Base-by-base conservation (phyloP, 53 echinoderm and acorn worm species). In the Glandiceps talaboti region DNA sequence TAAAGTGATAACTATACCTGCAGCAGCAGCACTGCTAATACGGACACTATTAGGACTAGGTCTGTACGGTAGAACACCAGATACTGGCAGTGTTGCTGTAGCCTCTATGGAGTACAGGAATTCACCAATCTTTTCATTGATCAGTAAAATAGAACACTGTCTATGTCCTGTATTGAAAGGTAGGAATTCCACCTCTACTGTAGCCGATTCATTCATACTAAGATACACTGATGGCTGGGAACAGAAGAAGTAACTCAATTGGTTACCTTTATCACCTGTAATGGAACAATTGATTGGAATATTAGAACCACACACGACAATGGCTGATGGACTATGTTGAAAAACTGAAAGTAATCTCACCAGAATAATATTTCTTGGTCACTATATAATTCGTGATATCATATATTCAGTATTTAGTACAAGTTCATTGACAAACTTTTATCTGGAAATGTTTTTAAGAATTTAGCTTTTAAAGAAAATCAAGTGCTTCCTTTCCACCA, bases 21-120 rank as follows among this genome's bases (percentile, higher is more conserved):
- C 93, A 33, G 93, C 97, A 80, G 97, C 91, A 33, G 91, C 92
- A 87, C 97, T 96, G 84, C 91, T 96, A 79, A 96, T 92, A 72
- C 97, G 77, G 32, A 96, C 87, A 75, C 97, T 93, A 77, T 93
- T 88, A 28, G 84, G 86, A 33, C 89, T 91, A 1, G 97, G 97
- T 32, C 85, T 85, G 79, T 87, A 95, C 20, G 97, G 92, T 27
- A 93, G 32, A 12, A 73, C 31, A 0, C 92, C 88, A 0, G 97
- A 91, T 26, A 90, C 33, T 26, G 97, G 97, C 27, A 96, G 75
- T 14, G 85, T 79, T 25, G 97, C 86, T 1, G 82, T 87, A 32
- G 97, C 97, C 32, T 96, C 97, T 29, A 96, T 80, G 26, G 89
- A 88, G 85, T 92, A 95, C 74, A 95, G 77, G 75, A 95, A 95